Conservation (phyloP, 1,140 invertebrate genomes). For the Sitodiplosis mosellana region DNA sequence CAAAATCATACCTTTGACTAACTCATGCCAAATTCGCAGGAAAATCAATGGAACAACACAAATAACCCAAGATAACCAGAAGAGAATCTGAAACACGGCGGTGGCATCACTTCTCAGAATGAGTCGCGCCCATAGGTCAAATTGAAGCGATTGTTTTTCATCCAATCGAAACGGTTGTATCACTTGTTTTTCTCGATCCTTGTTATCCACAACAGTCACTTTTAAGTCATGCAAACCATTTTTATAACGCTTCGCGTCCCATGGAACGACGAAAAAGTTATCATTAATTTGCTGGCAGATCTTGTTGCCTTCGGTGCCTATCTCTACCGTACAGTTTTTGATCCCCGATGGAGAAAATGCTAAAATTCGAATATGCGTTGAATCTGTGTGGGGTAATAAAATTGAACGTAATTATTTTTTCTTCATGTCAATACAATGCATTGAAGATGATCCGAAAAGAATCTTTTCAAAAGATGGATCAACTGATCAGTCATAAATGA, state of each 20-base stretch:
- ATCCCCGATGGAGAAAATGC: constrained; percentile 52
- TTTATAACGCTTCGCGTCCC: constrained; percentile 47
- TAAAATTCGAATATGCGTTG: constrained; percentile 63
- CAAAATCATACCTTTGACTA: constrained; percentile 29
- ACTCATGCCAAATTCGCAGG: constrained; percentile 33
- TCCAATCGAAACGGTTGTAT: constrained; percentile 64
- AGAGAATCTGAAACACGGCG: constrained; percentile 50
- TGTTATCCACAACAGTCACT: constrained; percentile 39
- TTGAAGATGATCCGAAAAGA: too few species aligned
- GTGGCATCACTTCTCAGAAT: constrained; percentile 55
- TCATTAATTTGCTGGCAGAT: constrained; percentile 36
- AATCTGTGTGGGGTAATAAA: constrained; percentile 22
- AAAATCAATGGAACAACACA: constrained; percentile 43
- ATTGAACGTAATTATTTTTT: too few species aligned
- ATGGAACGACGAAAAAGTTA: constrained; percentile 51
- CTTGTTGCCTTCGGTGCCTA: constrained; percentile 44
- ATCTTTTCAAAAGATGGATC: too few species aligned
- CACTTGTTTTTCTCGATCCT: constrained; percentile 20
- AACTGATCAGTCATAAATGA: too few species aligned
- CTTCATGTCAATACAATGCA: too few species aligned
- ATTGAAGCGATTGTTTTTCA: constrained; percentile 36
- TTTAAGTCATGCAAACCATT: constrained; percentile 50
- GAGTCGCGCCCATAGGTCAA: constrained; percentile 45
- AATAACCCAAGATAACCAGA: constrained; percentile 36
- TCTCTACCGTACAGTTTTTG: constrained; percentile 37